Evolutionary conservation across 2,797 vertebrate genomes (phyloP), one percentile per base, ranked within the genome.

Genomic region (Chromis chromis): DNA sequence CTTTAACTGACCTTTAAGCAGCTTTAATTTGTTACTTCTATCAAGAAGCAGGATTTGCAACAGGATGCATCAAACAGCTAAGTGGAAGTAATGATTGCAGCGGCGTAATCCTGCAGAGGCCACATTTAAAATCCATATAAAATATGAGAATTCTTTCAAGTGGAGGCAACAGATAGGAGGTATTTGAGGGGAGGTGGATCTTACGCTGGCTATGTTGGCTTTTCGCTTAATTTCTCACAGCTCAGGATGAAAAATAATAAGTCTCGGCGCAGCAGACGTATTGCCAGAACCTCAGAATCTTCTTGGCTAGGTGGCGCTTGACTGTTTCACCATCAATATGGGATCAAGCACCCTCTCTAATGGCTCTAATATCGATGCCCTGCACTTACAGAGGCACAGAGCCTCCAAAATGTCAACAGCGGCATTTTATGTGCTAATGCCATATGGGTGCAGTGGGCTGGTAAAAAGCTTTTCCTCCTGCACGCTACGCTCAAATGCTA

Each of bases 401-500:
- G 90, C 87, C 82, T 92, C 86, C 83, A 87, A 95, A 95, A 94
- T 94, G 94, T 93, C 92, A 94, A 93, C 93, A 92, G 89, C 88
- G 86, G 89, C 91, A 92, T 93, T 94, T 94, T 89, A 92, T 91
- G 88, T 86, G 89, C 91, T 94, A 93, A 93, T 92, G 91, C 92
- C 93, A 93, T 94, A 91, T 91, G 90, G 92, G 86, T 91, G 92
- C 93, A 92, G 87, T 89, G 89, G 91, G 89, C 92, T 91, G 87
- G 91, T 89, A 92, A 94, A 94, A 93, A 91, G 92, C 91, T 94
- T 93, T 95, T 93, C 92, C 93, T 93, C 88, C 89, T 79, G 88
- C 87, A 90, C 70, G 87, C 89, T 76, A 92, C 91, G 92, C 90
- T 94, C 92, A 95, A 94, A 90, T 88, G 93, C 89, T 94, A 95